Evolutionary conservation across 1,140 invertebrate species (phyloP), one percentile per base, ranked within the genome.

Genomic region (Drosophila setifemur): DNA sequence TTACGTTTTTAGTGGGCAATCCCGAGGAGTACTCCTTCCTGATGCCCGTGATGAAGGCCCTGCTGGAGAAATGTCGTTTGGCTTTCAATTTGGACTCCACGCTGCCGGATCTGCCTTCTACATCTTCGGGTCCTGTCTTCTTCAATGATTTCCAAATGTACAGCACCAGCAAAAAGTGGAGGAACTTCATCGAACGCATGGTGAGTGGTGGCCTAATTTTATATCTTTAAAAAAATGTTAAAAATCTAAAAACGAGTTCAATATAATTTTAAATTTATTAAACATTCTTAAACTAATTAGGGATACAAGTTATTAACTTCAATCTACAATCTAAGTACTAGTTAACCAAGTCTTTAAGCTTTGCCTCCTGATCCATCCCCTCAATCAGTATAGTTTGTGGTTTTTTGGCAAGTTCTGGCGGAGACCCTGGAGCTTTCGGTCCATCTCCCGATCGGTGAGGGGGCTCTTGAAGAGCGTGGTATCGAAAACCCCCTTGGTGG

Each of bases 121-220:
- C 92, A 2, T 90, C 91, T 3, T 90, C 91, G 4, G 93, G 92
- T 2, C 92, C 93, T 0, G 91, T 92, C 3, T 94, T 94, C 82
- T 94, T 93, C 85, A 93, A 94, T 45, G 92, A 93, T 66, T 94
- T 94, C 68, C 92, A 93, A 73, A 89, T 88, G 35, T 94, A 93
- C 71, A 92, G 91, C 60, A 90, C 91, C n/a, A 91, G 89, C 29
- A 91, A 92, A 50, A 93, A 94, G 67, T 94, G 94, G 94, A 90
- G 75, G 3, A 87, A 76, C 26, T 94, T 94, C 64, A 92, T 94
- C 11, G 91, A 92, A 26, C 92, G 91, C 33, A 93, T 93, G 91
- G 93, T 93, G 88, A 90, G 88, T 18, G 12, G 2, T 8, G 14
- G 7, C 14, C 4, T 8, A 16, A 8, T 7, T 23, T 2, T 23